A percentile compares a stretch with the other conserved stretches of the same genome.
Evolutionary conservation across 2,888 invertebrate genomes (phyloP).

Genomic region (Melanargia galathea): DNA sequence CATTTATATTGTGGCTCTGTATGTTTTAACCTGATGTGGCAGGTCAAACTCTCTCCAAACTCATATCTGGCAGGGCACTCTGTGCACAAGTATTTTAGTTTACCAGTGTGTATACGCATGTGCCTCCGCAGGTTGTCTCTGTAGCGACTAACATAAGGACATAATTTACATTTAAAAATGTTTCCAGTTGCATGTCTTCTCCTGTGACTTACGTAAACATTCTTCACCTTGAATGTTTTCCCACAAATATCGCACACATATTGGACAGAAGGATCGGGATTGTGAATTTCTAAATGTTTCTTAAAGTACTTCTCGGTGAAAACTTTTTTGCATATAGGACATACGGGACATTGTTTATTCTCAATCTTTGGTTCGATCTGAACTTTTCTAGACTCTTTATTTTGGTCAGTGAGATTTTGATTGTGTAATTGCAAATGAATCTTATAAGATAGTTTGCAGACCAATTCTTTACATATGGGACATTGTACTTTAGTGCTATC

Average conservation of each 20-base stretch:
- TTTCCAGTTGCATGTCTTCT: constrained; percentile 50
- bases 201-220: constrained; percentile 55
- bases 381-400: too few species aligned
- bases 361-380: too few species aligned
- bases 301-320: constrained; percentile 28
- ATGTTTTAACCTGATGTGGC: not conserved
- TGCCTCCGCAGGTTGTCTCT: constrained; percentile 50
- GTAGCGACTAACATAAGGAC: constrained; percentile 22
- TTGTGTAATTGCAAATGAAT: too few species aligned
- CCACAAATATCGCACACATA: constrained; percentile 55
- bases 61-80: constrained; percentile 55
- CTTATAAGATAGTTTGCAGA: not conserved
- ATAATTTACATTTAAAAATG: constrained; percentile 37
- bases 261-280: constrained; percentile 47
- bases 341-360: not conserved
- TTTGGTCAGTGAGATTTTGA: too few species aligned
- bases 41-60: constrained; percentile 55
- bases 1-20: constrained; percentile 13
- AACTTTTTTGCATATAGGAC: constrained; percentile 6
- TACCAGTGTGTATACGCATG: constrained; percentile 52
- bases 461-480: constrained; percentile 1
- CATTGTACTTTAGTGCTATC: not conserved
- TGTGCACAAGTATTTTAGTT: constrained; percentile 55
- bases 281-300: constrained; percentile 51
- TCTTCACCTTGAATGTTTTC: constrained; percentile 50